Base-by-base conservation (phyloP, 1,140 invertebrate species). In the Anastatus disparis region DNA sequence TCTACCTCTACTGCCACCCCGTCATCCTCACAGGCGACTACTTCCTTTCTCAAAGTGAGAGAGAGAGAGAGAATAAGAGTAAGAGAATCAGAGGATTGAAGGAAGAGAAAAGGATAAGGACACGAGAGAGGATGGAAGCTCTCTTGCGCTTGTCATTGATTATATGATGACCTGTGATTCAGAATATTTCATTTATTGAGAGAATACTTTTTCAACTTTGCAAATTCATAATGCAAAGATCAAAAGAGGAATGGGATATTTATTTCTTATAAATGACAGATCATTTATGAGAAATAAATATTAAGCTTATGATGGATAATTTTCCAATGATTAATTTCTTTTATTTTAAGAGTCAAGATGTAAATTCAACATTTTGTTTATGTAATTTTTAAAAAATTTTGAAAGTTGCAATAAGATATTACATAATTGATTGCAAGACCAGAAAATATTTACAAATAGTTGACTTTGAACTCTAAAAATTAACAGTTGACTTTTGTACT, bases 1-100 rank as follows among this genome's bases (percentile, higher is more conserved):
- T 71, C 73, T 72, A 59, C 76, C 70, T 31, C 71, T 56, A 48
- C 59, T 53, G 50, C 65, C 66, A 52, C 59, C 71, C 71, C 73
- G 29, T 65, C 64, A 69, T 31, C 58, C 55, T 55, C 64, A 40
- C 62, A 53, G 73, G 59, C 74, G 46, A 71, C 64, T 58, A 72
- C 71, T 58, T 69, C 66, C 74, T 73, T 75, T 72, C 56, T 46
- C 38, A 29, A 35, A 15, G 3, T 2, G 40, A 65, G 62, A 38
- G 24, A 24, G 17, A 40, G 38, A 59, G 48, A 75, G 73, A 59
- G 69, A 74, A 65, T 62, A 64, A 40, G n/a, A 55, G 26, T 2
- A 50, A 61, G 22, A 40, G 64, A 69, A 6, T 0, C 6, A 12
- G 42, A 20, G 44, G 13, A 26, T 10, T 7, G 27, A 40, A 68